Evolutionary conservation across 2,797 vertebrate genomes (phyloP).

Genomic region (Craterocephalus amniculus): DNA sequence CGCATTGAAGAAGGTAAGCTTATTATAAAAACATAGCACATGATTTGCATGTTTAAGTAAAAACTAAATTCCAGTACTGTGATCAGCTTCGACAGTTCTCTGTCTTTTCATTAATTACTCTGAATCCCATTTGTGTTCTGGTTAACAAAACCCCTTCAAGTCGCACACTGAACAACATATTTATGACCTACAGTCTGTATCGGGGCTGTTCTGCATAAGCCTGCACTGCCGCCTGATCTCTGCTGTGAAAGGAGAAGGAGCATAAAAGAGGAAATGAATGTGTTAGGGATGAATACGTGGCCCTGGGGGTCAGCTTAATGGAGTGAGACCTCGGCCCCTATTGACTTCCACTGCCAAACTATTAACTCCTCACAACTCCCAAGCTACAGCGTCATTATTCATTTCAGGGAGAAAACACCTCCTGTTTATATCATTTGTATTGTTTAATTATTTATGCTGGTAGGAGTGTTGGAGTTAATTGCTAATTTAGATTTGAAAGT

Average conservation of each 20-base stretch:
- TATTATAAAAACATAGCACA: not conserved
- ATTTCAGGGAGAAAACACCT: constrained; percentile 75
- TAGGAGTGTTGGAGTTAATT: not conserved
- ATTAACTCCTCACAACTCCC: constrained; percentile 96
- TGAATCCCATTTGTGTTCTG: constrained; percentile 85
- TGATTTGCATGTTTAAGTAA: not conserved
- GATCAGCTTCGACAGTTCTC: constrained; percentile 36
- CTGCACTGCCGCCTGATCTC: constrained; percentile 87
- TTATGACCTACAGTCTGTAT: constrained; percentile 95
- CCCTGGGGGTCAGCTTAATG: constrained; percentile 98
- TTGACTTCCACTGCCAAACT: constrained; percentile 95
- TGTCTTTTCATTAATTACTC: constrained; percentile 89
- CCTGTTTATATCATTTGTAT: constrained; percentile 49
- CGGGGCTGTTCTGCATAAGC: constrained; percentile 87
- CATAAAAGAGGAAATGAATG: constrained; percentile 99
- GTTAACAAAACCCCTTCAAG: constrained; percentile 93
- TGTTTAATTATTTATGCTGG: constrained; percentile 33
- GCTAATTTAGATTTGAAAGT: not conserved
- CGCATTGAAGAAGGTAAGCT: too few species aligned
- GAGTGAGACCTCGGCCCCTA: constrained; percentile 96
- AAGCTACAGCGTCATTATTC: constrained; percentile 93
- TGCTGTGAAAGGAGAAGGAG: constrained; percentile 89
- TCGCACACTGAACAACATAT: constrained; percentile 93
- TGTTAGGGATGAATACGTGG: constrained; percentile 96
- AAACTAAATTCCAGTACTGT: constrained; percentile 30